phyloP scores from a whole-genome alignment of 2,888 invertebrate genomes.

The Odontocerum albicorne region DNA sequence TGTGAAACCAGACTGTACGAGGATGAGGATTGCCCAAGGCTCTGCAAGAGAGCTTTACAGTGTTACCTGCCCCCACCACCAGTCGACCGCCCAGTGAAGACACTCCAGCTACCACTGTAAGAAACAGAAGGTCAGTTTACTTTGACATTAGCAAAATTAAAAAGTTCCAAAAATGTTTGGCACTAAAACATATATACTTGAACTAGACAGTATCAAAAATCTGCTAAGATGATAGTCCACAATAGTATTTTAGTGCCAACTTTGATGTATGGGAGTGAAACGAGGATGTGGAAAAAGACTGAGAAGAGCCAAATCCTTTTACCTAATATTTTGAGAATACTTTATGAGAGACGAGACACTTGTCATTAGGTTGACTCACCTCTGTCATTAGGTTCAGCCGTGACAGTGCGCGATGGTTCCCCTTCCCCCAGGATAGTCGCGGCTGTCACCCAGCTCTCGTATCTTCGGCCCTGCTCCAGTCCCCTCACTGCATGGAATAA shows the following conservation, averaged over 20 bases:
- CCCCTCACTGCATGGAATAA: slow-evolving; percentile 65
- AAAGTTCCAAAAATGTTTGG: too few relatives aligned
- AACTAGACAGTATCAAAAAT: too few relatives aligned
- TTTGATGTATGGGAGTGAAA: too few relatives aligned
- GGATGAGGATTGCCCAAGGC: slow-evolving; percentile 55
- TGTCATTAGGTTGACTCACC: too few relatives aligned
- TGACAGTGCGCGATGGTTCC: slow-evolving; percentile 60
- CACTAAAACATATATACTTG: too few relatives aligned
- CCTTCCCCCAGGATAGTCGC: slow-evolving; percentile 70
- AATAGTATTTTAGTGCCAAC: too few relatives aligned
- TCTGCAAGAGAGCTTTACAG: slow-evolving; percentile 49
- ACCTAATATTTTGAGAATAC: too few relatives aligned
- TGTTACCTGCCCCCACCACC: slow-evolving; percentile 51
- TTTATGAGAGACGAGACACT: too few relatives aligned
- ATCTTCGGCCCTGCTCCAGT: slow-evolving; percentile 68
- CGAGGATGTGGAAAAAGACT: too few relatives aligned
- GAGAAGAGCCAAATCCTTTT: too few relatives aligned
- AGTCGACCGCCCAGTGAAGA: slow-evolving; percentile 59
- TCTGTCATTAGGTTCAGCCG: slow-evolving; percentile 52
- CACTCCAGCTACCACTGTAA: slow-evolving; percentile 63
- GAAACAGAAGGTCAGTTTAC: background rate
- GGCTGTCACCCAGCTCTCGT: slow-evolving; percentile 83
- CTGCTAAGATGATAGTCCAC: too few relatives aligned
- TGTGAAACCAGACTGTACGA: slow-evolving; percentile 57
- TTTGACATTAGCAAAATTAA: too few relatives aligned